Conservation (phyloP, 2,113 vertebrate species). For the Amblyornis subalaris region DNA sequence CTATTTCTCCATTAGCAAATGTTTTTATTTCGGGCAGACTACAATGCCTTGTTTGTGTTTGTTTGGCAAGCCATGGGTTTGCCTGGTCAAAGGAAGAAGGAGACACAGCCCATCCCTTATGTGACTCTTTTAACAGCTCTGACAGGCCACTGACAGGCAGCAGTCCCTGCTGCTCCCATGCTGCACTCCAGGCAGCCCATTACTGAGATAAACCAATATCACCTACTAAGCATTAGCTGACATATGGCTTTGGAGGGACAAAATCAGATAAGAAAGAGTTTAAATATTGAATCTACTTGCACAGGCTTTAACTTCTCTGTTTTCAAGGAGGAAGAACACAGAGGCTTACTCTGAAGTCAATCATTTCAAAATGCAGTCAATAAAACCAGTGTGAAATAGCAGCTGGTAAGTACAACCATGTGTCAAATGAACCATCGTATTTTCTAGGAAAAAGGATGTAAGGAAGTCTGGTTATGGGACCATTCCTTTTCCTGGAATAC, state of each 20-base stretch:
- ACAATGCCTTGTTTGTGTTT: background rate
- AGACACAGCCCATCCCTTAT: background rate
- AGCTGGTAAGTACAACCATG: constrained; percentile 11
- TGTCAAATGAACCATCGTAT: background rate
- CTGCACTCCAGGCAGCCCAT: background rate
- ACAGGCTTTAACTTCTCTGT: background rate
- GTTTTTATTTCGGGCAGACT: background rate
- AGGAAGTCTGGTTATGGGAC: background rate
- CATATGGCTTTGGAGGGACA: background rate
- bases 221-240: background rate
- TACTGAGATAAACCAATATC: background rate
- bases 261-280: background rate
- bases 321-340: background rate
- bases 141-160: background rate
- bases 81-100: background rate
- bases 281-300: background rate
- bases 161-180: background rate
- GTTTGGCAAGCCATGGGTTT: background rate
- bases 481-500: constrained; percentile 28
- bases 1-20: constrained; percentile 3
- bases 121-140: background rate
- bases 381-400: background rate
- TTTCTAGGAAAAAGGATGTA: constrained; percentile 11
- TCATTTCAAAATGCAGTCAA: constrained; percentile 1
- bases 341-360: background rate